Conservation (phyloP, 2,113 vertebrate species). For the Rynchops niger region DNA sequence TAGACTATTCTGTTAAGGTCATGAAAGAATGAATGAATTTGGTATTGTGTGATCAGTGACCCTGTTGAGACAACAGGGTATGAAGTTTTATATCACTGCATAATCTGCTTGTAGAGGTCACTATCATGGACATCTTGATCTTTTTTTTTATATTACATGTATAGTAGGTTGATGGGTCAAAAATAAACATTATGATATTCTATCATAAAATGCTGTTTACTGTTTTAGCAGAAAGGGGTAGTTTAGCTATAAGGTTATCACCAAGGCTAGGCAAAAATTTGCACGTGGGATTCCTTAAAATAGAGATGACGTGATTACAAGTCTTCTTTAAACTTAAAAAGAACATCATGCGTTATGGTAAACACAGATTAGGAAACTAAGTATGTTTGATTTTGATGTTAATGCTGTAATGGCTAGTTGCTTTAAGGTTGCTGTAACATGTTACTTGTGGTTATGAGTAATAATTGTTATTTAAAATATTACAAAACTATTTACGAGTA, state of each 20-base stretch:
- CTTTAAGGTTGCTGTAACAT: background rate
- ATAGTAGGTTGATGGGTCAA: background rate
- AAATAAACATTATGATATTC: background rate
- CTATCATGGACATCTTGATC: background rate
- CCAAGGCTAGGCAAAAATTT: background rate
- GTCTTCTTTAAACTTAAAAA: background rate
- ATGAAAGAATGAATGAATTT: background rate
- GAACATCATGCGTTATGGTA: background rate
- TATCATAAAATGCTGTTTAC: background rate
- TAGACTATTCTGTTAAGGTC: background rate
- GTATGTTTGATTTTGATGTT: conserved; percentile 10
- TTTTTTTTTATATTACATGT: background rate
- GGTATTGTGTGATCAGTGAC: background rate
- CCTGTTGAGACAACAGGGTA: background rate
- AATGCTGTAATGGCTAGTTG: conserved; percentile 27
- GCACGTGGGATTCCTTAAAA: background rate
- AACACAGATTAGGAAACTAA: background rate
- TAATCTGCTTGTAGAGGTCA: background rate
- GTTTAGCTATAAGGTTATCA: background rate
- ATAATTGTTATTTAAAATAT: conserved; percentile 26
- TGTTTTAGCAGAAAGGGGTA: background rate
- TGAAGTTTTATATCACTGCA: background rate
- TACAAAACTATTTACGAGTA: conserved; percentile 20
- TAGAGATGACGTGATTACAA: background rate
- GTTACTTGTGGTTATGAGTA: conserved; percentile 30